These are phyloP conservation scores for Mystacides longicornis DNA, from an alignment of 2,888 invertebrate genomes.

Conservation along the genomic window DNA sequence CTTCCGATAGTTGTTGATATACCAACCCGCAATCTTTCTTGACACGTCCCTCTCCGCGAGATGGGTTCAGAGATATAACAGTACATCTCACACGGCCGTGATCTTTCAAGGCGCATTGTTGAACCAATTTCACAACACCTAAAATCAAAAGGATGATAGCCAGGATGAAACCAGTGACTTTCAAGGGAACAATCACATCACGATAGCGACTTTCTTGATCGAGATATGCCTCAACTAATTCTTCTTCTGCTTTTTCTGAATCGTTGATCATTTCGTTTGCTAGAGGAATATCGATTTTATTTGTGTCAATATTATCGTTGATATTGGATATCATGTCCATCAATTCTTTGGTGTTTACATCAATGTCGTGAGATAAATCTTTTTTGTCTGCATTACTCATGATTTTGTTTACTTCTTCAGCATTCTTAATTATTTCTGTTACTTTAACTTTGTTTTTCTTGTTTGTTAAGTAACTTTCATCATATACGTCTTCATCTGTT, in stretches of 20 bases:
- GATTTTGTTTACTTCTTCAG: conserved; percentile 39
- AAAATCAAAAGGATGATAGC: background rate
- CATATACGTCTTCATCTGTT: background rate
- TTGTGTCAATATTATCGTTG: conserved; percentile 36
- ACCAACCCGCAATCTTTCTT: conserved; percentile 69
- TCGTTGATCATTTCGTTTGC: conserved; percentile 27
- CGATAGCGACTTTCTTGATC: background rate
- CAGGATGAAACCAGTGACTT: background rate
- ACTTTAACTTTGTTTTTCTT: conserved; percentile 28
- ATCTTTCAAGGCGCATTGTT: background rate
- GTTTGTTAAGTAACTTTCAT: background rate
- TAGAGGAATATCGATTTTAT: conserved; percentile 38
- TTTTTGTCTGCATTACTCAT: conserved; percentile 32
- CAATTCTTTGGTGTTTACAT: conserved; percentile 16
- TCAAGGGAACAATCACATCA: background rate
- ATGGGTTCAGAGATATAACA: background rate
- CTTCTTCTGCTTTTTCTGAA: conserved; percentile 10
- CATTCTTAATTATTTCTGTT: conserved; percentile 46
- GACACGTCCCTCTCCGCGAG: conserved; percentile 35
- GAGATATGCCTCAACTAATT: background rate
- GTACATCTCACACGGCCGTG: conserved; percentile 1
- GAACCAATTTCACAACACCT: background rate
- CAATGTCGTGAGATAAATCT: conserved; percentile 27
- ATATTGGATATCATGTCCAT: conserved; percentile 33
- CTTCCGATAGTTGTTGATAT: conserved; percentile 72